phyloP scores from a whole-genome alignment of 2,888 invertebrate species.

The Nomada fabriciana region DNA sequence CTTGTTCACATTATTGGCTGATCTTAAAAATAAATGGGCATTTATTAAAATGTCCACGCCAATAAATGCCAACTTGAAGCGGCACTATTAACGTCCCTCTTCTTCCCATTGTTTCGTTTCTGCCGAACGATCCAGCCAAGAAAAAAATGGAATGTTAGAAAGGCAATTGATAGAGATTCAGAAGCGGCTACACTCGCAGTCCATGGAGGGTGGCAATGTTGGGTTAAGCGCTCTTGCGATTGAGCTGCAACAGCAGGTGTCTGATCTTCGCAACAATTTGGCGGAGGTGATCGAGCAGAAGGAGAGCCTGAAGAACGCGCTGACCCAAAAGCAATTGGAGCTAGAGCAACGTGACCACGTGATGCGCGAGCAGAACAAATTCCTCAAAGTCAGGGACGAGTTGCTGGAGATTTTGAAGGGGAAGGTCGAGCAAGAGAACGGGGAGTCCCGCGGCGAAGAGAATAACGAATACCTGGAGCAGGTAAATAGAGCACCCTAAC shows the following conservation, averaged over 20 bases:
- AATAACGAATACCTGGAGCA: constrained; percentile 63
- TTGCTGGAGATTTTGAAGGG: constrained; percentile 87
- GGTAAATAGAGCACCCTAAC: constrained; percentile 28
- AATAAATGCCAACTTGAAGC: not conserved
- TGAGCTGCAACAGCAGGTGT: constrained; percentile 83
- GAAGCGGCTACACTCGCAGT: constrained; percentile 60
- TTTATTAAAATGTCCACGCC: not conserved
- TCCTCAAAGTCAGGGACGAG: constrained; percentile 87
- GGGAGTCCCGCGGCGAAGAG: constrained; percentile 74
- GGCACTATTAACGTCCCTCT: not conserved
- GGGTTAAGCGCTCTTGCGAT: constrained; percentile 63
- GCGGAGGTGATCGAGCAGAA: constrained; percentile 85
- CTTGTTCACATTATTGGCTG: too few species aligned
- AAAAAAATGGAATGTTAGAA: constrained; percentile 69
- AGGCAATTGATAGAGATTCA: constrained; percentile 70
- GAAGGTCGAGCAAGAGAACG: constrained; percentile 83
- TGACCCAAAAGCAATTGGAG: constrained; percentile 86
- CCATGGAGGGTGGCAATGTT: constrained; percentile 69
- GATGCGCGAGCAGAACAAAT: constrained; percentile 87
- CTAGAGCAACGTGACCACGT: constrained; percentile 87
- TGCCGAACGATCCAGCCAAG: constrained; percentile 64
- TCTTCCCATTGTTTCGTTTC: not conserved
- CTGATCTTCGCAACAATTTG: constrained; percentile 85
- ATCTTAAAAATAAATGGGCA: not conserved
- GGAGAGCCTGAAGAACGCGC: constrained; percentile 84